Conservation (phyloP, 1,140 invertebrate species). For the Pseudoatta argentina region DNA sequence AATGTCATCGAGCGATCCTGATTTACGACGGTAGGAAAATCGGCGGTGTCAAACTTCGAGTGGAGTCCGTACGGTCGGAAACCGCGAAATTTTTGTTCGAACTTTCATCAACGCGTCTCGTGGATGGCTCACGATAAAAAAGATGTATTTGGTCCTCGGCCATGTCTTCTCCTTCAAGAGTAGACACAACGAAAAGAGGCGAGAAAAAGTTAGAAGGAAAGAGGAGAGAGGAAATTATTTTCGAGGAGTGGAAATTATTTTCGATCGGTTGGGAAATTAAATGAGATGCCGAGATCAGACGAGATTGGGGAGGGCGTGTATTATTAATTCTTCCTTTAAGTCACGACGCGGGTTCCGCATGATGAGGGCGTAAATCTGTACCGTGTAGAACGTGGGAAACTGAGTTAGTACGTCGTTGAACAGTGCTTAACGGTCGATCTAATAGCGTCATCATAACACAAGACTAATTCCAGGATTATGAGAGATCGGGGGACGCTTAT, state of each 20-base stretch:
- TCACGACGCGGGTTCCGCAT: not conserved
- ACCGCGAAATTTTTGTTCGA: conserved; percentile 73
- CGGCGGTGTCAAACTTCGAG: conserved; percentile 71
- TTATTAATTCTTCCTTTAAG: conserved; percentile 36
- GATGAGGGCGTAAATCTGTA: conserved; percentile 1
- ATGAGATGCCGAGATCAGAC: conserved; percentile 24
- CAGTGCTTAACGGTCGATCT: conserved; percentile 33
- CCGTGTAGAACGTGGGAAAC: conserved; percentile 12
- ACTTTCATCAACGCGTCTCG: conserved; percentile 68
- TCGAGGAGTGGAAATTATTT: conserved; percentile 61
- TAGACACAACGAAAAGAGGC: too few species aligned
- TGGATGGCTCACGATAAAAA: conserved; percentile 40
- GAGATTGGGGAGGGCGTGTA: not conserved
- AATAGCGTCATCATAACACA: conserved; percentile 26
- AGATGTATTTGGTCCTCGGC: not conserved
- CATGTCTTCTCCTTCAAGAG: not conserved
- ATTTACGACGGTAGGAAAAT: conserved; percentile 81
- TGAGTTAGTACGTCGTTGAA: conserved; percentile 29
- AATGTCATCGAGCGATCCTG: conserved; percentile 81
- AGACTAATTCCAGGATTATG: conserved; percentile 42
- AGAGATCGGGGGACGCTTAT: conserved; percentile 5
- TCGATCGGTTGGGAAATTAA: conserved; percentile 47
- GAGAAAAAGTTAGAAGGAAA: not conserved
- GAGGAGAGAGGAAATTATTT: conserved; percentile 38
- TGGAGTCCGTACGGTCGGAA: conserved; percentile 62